A percentile compares a stretch with the other conserved stretches of the same genome.
These are phyloP conservation scores for Clarias batrachus DNA, from an alignment of 2,113 vertebrate genomes.

Conservation along the genomic window DNA sequence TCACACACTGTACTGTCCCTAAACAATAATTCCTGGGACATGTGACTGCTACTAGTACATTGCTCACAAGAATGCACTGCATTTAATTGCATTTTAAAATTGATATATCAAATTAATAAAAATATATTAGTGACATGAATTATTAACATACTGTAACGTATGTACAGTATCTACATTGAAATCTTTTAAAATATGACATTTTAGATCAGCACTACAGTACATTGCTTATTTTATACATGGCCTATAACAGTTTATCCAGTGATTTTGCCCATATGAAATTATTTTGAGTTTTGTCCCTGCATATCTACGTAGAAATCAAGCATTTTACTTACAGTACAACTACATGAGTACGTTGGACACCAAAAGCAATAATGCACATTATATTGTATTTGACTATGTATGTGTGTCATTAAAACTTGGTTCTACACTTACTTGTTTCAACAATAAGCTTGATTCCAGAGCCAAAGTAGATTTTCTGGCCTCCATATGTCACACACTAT, in stretches of 20 bases:
- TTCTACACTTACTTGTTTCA: not conserved
- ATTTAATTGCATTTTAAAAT: too few species aligned
- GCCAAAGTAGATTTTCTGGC: conserved; percentile 21
- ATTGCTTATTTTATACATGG: not conserved
- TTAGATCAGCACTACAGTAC: not conserved
- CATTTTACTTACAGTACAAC: not conserved
- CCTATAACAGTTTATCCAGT: not conserved
- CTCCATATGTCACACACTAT: conserved; percentile 38
- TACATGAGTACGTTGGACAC: not conserved
- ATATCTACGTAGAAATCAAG: not conserved
- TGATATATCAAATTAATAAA: too few species aligned
- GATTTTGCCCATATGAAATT: not conserved
- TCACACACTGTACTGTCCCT: conserved; percentile 31
- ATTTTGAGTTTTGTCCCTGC: not conserved
- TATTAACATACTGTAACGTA: too few species aligned
- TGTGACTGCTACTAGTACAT: too few species aligned
- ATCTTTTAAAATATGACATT: too few species aligned
- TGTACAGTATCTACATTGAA: too few species aligned
- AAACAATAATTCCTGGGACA: conserved; percentile 18
- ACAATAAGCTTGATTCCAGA: conserved; percentile 27
- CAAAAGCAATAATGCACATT: not conserved
- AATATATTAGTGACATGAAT: too few species aligned
- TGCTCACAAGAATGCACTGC: too few species aligned
- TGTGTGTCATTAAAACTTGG: not conserved
- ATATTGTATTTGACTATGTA: not conserved